phyloP scores from a whole-genome alignment of 2,888 invertebrate species.

The Nesidiocoris tenuis region DNA sequence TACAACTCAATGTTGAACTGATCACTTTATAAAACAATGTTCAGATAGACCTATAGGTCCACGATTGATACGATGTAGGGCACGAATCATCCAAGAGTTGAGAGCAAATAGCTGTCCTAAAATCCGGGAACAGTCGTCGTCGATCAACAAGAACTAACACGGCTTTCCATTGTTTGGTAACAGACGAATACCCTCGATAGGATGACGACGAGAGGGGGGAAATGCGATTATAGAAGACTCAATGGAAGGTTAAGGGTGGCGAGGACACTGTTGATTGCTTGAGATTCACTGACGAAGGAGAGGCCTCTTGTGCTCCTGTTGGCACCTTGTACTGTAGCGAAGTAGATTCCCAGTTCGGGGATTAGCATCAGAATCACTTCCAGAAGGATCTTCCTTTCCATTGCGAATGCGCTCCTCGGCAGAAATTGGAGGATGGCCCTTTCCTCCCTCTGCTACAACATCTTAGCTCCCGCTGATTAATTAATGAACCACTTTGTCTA shows the following conservation, averaged over 20 bases:
- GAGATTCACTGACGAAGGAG: neutral
- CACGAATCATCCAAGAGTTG: too few species aligned
- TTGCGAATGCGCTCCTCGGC: neutral
- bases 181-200: neutral
- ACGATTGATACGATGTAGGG: too few species aligned
- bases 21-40: too few species aligned
- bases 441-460: conserved; percentile 1
- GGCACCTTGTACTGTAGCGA: neutral
- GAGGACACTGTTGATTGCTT: neutral
- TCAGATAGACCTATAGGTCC: too few species aligned
- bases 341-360: neutral
- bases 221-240: neutral
- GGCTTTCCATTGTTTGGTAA: neutral
- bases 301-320: neutral
- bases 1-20: too few species aligned
- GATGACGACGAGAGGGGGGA: neutral
- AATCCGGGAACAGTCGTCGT: neutral
- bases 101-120: too few species aligned
- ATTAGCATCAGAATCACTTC: neutral
- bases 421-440: neutral
- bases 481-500: conserved; percentile 34
- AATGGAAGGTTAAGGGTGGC: neutral
- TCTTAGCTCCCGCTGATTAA: conserved; percentile 32
- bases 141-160: neutral
- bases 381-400: neutral